Base-by-base conservation (phyloP, 1,140 invertebrate species). In the Zaprionus ornatus region DNA sequence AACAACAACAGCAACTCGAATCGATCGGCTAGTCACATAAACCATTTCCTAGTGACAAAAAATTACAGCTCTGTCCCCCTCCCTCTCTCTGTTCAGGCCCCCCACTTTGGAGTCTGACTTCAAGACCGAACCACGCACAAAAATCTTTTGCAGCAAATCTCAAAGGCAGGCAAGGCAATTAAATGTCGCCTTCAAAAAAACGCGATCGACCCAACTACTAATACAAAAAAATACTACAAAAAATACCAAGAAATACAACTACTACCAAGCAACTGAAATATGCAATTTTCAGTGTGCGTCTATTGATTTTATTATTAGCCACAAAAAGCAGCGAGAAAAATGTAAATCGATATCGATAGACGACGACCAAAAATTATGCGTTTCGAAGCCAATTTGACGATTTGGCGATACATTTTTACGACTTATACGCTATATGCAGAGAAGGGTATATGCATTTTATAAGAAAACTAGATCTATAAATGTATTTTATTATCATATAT, bases 21-120 rank as follows among this genome's bases (percentile, higher is more conserved):
- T 48, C 62, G 80, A 66, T 54, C 57, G 66, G 77, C 84, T 79
- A 79, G 81, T 88, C 84, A 90, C 82, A 90, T 90, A 88, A 85
- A 80, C 79, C 73, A 90, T 90, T 90, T 90, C 85, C 85, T 90
- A 90, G 85, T 90, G 85, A 90, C 85, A 90, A 88, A 73, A 86
- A 90, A 90, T 79, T 83, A 87, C 84, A 84, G 68, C 68, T 63
- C 61, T 40, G 13, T 5, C 35, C 0, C 35, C 0, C 35, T 40
- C 15, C 37, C 17, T 17, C 15, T 13, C 37, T 1, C 37, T 15
- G 15, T 15, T 5, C 9, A 29, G 37, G 13, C 37, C n/a, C 40
- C 40, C n/a, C 15, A 19, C 15, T 32, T 73, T 79, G 64, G 63
- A 74, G 69, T 77, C 75, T 59, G 79, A 73, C 83, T 74, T 67